Conservation (phyloP, 2,888 invertebrate species). For the Netelia fuscicornis region DNA sequence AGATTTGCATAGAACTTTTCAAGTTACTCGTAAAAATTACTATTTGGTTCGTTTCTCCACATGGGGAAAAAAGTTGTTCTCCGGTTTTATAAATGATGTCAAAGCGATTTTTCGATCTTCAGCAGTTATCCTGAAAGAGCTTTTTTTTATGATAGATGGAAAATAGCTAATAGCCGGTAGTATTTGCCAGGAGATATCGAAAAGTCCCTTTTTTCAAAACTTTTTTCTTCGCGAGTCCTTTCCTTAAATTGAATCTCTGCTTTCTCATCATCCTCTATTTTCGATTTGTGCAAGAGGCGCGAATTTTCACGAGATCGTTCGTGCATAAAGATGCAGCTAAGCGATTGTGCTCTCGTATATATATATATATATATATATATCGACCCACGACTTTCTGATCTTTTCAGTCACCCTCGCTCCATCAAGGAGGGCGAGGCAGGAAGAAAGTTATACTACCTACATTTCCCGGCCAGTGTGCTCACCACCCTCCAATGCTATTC, state of each 20-base stretch:
- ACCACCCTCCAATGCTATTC: conserved; percentile 23
- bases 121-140: not conserved
- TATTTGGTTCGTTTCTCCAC: not conserved
- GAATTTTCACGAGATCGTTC: conserved; percentile 54
- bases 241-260: conserved; percentile 28
- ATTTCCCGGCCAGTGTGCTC: conserved; percentile 43
- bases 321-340: conserved; percentile 67
- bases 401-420: conserved; percentile 39
- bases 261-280: conserved; percentile 26
- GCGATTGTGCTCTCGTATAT: conserved; percentile 40
- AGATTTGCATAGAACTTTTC: not conserved
- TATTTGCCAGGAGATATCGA: not conserved
- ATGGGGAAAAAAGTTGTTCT: not conserved
- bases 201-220: not conserved
- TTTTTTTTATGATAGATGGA: not conserved
- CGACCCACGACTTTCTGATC: conserved; percentile 13
- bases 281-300: conserved; percentile 41
- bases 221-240: not conserved
- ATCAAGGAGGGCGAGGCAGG: not conserved
- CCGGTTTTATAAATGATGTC: no score
- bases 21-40: not conserved
- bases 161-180: not conserved
- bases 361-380: conserved; percentile 1
- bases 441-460: conserved; percentile 61
- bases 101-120: no score